These are phyloP conservation scores for Holacanthella duospinosa DNA, from an alignment of 2,888 invertebrate species.

Conservation along the genomic window DNA sequence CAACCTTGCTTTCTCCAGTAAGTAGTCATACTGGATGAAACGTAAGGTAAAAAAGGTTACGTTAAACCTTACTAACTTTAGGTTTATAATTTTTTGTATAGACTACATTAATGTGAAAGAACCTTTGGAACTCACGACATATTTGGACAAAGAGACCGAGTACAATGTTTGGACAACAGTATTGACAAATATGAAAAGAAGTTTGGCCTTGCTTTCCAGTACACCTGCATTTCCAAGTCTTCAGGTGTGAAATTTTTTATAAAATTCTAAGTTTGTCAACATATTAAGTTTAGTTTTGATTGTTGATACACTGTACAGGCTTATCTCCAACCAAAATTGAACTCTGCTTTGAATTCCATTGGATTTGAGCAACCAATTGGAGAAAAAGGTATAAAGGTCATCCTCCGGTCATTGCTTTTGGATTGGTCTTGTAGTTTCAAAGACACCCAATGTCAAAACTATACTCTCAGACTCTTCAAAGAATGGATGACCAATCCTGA, in stretches of 20 bases:
- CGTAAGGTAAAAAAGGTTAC: neutral
- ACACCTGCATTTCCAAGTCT: neutral
- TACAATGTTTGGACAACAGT: conserved; percentile 20
- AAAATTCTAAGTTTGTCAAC: too few species aligned
- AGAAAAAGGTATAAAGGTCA: conserved; percentile 19
- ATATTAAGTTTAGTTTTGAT: too few species aligned
- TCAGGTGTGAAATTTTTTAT: neutral
- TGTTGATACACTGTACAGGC: neutral
- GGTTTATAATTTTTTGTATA: neutral
- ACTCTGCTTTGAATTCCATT: conserved; percentile 16
- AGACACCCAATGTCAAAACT: conserved; percentile 7
- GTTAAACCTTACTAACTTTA: too few species aligned
- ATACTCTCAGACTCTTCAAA: conserved; percentile 14
- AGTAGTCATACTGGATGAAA: neutral
- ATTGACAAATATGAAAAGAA: conserved; percentile 10
- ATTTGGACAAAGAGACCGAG: conserved; percentile 14
- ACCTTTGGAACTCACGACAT: conserved; percentile 2
- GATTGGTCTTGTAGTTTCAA: conserved; percentile 24
- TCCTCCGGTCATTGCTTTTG: conserved; percentile 16
- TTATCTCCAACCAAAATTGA: conserved; percentile 18
- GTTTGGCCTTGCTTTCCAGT: conserved; percentile 12
- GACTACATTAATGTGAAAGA: conserved; percentile 5
- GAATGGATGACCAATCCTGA: conserved; percentile 15
- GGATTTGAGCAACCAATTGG: conserved; percentile 14
- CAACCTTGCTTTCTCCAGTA: conserved; percentile 15